Evolutionary conservation across 2,797 vertebrate genomes (phyloP), one percentile per base, ranked within the genome.

Genomic region (Ataeniobius toweri): DNA sequence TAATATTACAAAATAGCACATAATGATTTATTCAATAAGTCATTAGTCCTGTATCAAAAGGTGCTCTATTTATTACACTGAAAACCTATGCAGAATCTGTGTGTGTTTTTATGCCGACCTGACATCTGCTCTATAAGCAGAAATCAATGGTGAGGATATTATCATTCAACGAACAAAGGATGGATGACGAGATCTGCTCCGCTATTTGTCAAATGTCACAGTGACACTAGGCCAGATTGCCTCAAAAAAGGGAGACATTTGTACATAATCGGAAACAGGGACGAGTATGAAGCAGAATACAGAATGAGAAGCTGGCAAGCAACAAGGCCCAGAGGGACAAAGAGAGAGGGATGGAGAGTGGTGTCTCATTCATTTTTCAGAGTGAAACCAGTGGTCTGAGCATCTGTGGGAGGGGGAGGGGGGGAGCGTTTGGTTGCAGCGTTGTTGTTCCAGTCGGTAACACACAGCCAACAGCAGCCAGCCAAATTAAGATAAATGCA

Each of bases 401-500:
- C 83, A 83, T 89, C 84, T 24, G 58, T 22, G 63, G 36, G 36
- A 65, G 36, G 7, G 53, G 6, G 18, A 8, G 53, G 3, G 53
- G 80, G 78, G 83, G 79, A 78, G 61, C 28, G 9, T 16, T 3
- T 28, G 81, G 90, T 51, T 59, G 61, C 80, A 91, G 83, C 73
- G 48, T 85, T 83, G 82, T 86, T 80, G 91, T 81, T 93, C 89
- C 83, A 90, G 83, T 80, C 89, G 86, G 87, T 90, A 91, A 85
- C 87, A 83, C 86, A 75, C 73, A 71, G 73, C 86, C 69, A 85
- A 86, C 63, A 70, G 50, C 73, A 78, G 77, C 78, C 81, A 73
- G 56, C 39, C 85, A 94, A 94, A 95, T 93, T 89, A 94, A 94
- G 94, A 94, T 83, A 85, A 94, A 95, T 94, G 86, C 82, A 83